phyloP scores from a whole-genome alignment of 53 echinoderm and acorn worm species.

The Paracentrotus lividus region DNA sequence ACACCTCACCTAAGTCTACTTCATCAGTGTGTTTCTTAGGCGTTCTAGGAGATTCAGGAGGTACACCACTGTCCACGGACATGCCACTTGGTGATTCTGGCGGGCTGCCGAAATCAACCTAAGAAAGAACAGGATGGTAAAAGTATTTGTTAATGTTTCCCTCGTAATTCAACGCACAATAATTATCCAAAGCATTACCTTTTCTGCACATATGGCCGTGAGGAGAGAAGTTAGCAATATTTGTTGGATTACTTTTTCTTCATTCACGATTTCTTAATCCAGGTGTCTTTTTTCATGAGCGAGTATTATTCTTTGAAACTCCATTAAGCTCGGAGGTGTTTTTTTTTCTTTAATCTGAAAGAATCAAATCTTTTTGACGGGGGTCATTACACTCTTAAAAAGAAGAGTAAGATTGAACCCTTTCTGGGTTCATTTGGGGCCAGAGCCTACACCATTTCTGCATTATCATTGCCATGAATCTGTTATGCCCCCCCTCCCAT shows the following conservation, averaged over 20 bases:
- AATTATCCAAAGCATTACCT: too few species aligned
- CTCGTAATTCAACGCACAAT: too few species aligned
- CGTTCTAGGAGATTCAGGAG: constrained; percentile 16
- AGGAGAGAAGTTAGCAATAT: neutral
- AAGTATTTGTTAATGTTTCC: neutral
- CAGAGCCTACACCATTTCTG: neutral
- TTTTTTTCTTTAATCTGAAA: too few species aligned
- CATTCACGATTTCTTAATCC: too few species aligned
- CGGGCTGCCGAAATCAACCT: constrained; percentile 63
- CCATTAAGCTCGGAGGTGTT: too few species aligned
- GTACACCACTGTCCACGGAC: constrained; percentile 65
- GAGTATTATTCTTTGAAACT: too few species aligned
- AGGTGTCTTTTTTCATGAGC: too few species aligned
- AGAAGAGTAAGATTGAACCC: too few species aligned
- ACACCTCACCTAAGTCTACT: neutral
- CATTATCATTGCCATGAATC: neutral
- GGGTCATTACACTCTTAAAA: too few species aligned
- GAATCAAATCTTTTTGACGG: too few species aligned
- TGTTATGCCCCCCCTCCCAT: neutral
- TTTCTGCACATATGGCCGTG: neutral
- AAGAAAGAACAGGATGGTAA: neutral
- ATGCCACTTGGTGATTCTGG: constrained; percentile 62
- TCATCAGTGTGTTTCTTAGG: constrained; percentile 18
- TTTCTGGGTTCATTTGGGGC: too few species aligned
- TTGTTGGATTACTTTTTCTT: too few species aligned